These are phyloP conservation scores for Hucho hucho DNA, from an alignment of 2,113 vertebrate species.

Conservation along the genomic window DNA sequence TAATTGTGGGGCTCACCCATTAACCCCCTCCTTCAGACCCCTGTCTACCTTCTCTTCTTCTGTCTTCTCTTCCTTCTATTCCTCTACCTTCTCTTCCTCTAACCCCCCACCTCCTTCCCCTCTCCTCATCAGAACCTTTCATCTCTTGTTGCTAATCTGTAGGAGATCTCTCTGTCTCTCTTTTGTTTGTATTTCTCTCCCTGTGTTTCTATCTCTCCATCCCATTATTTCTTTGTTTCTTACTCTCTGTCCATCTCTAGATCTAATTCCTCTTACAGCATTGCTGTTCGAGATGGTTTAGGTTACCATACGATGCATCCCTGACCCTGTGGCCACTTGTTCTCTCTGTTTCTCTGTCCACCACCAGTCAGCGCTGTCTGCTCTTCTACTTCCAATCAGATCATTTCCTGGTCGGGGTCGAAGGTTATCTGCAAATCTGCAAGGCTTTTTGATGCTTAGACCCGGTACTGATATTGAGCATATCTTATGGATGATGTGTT, in stretches of 20 bases:
- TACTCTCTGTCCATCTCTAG: constrained; percentile 23
- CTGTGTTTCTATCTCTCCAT: constrained; percentile 18
- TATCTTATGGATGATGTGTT: constrained; percentile 36
- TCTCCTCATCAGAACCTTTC: constrained; percentile 5
- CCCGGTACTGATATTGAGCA: constrained; percentile 27
- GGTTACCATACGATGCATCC: too few species aligned
- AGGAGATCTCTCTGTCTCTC: not conserved
- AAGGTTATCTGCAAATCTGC: constrained; percentile 1
- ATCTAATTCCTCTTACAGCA: constrained; percentile 35
- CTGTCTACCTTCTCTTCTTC: constrained; percentile 14
- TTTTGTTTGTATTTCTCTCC: not conserved
- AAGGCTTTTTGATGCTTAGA: constrained; percentile 1
- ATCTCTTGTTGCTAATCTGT: not conserved
- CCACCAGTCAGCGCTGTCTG: not conserved
- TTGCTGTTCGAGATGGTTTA: not conserved
- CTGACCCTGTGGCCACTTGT: not conserved
- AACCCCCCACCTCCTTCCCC: constrained; percentile 45
- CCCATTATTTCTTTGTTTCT: not conserved
- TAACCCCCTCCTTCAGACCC: constrained; percentile 15
- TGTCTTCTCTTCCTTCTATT: constrained; percentile 49
- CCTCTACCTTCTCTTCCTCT: constrained; percentile 22
- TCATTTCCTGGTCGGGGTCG: constrained; percentile 1
- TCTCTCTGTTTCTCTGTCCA: constrained; percentile 7
- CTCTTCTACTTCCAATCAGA: not conserved
- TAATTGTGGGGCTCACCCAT: constrained; percentile 56